Evolutionary conservation across 1,140 invertebrate species (phyloP).

Genomic region (Lordiphosa mommai): DNA sequence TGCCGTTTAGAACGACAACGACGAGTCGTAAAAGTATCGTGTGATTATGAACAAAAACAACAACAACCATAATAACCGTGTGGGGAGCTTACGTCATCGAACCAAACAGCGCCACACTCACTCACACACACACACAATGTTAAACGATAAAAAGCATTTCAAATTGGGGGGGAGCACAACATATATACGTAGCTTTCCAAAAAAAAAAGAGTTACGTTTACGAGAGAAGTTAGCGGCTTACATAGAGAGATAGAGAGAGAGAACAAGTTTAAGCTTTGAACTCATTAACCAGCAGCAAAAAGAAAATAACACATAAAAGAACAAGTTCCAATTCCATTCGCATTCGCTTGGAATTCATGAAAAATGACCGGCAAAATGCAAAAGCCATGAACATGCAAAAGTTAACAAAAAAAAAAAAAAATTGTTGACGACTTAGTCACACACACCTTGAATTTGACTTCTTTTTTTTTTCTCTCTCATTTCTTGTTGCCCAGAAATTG

Average conservation of each 20-base stretch:
- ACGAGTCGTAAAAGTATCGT: constrained; percentile 54
- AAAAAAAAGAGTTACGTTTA: constrained; percentile 35
- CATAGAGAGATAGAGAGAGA: constrained; percentile 21
- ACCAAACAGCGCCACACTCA: constrained; percentile 33
- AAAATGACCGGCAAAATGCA: constrained; percentile 65
- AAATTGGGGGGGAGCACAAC: constrained; percentile 54
- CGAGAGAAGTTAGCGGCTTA: constrained; percentile 29
- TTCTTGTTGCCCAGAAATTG: constrained; percentile 29
- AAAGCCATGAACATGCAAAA: constrained; percentile 55
- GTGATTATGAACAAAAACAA: constrained; percentile 70
- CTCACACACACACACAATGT: constrained; percentile 25
- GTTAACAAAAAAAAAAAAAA: constrained; percentile 45
- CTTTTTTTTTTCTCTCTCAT: constrained; percentile 21
- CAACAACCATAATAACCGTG: constrained; percentile 23
- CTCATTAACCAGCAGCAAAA: constrained; percentile 59
- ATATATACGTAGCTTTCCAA: constrained; percentile 52
- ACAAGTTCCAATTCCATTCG: constrained; percentile 48
- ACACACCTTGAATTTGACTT: constrained; percentile 59
- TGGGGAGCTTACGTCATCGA: constrained; percentile 64
- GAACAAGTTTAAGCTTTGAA: constrained; percentile 38
- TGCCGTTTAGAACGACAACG: constrained; percentile 23
- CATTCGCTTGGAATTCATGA: constrained; percentile 37
- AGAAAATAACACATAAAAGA: constrained; percentile 36
- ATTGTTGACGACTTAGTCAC: constrained; percentile 66
- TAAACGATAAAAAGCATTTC: constrained; percentile 65